phyloP scores from a whole-genome alignment of 2,113 vertebrate genomes.

The Propithecus coquereli region DNA sequence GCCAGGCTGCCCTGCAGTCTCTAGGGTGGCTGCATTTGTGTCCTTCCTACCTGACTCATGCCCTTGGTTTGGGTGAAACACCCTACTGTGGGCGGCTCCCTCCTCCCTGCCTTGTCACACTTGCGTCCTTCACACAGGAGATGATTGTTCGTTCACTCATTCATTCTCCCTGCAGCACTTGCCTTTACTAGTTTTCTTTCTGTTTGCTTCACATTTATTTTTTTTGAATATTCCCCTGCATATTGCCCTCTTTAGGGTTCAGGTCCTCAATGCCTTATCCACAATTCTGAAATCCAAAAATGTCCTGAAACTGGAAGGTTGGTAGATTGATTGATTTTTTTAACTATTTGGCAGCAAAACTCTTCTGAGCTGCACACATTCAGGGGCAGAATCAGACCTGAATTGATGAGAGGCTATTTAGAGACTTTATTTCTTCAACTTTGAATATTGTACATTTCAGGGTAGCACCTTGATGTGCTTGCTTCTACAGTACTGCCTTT shows the following conservation, averaged over 20 bases:
- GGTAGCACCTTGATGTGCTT: background rate
- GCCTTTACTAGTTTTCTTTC: background rate
- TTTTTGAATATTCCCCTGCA: background rate
- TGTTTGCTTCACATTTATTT: background rate
- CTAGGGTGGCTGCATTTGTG: background rate
- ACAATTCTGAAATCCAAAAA: background rate
- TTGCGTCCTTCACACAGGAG: too few species aligned
- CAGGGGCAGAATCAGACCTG: background rate
- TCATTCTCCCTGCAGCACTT: background rate
- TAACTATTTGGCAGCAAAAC: background rate
- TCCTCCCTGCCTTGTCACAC: accelerated
- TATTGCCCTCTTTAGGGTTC: background rate
- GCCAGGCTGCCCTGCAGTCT: background rate
- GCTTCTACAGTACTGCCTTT: background rate
- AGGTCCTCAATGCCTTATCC: background rate
- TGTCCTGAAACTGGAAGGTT: background rate
- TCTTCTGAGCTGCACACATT: background rate
- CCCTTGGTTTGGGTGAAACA: background rate
- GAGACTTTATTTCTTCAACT: background rate
- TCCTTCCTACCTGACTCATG: background rate
- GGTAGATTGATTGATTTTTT: background rate
- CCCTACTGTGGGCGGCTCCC: accelerated
- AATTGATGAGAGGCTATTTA: background rate
- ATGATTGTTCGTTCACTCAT: background rate
- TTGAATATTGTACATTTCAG: background rate